Conservation (phyloP, 2,113 vertebrate species). For the Ptyas mucosa region DNA sequence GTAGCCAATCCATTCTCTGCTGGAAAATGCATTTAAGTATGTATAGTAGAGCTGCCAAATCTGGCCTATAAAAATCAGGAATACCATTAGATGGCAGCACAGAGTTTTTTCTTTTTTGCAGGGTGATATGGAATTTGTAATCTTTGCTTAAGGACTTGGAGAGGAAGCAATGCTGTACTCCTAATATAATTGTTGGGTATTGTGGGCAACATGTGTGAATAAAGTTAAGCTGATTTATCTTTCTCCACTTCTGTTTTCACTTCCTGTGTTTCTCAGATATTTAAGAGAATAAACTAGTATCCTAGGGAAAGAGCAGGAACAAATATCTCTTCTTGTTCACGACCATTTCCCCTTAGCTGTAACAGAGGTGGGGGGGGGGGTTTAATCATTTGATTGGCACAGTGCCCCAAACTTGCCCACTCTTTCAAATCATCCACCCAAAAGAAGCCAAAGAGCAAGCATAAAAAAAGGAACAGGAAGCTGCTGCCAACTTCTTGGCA, state of each 20-base stretch:
- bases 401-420: neutral
- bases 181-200: neutral
- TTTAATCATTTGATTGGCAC: neutral
- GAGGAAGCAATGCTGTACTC: neutral
- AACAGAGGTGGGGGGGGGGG: neutral
- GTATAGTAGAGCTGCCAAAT: neutral
- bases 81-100: neutral
- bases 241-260: neutral
- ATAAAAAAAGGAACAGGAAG: neutral
- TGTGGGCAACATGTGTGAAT: neutral
- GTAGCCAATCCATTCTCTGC: neutral
- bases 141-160: neutral
- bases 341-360: neutral
- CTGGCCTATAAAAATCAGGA: neutral
- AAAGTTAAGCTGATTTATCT: neutral
- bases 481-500: neutral
- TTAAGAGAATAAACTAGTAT: neutral
- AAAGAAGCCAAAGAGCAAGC: neutral
- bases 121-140: neutral
- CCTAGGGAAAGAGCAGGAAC: neutral
- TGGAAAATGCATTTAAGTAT: neutral
- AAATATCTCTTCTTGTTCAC: neutral
- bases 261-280: neutral
- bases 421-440: neutral
- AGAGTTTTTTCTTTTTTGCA: neutral